Evolutionary conservation across 1,140 invertebrate species (phyloP), one percentile per base, ranked within the genome.

Genomic region (Lithobius niger): DNA sequence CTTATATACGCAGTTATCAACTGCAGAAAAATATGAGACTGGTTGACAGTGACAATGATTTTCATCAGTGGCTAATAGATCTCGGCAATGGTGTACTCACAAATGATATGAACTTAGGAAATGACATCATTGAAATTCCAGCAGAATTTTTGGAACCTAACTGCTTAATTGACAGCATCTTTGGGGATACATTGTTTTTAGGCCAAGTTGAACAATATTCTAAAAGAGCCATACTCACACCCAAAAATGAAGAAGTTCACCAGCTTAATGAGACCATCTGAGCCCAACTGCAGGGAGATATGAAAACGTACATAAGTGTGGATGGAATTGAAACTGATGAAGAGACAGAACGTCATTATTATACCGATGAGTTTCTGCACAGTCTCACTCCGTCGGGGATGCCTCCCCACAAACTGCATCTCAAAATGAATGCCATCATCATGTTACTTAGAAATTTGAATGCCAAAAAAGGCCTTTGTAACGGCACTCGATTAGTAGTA

Each of bases 1-100:
- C 24, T 25, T n/a, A 55, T 22, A 61, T 63, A 21, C 45, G 31
- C 10, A 40, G 10, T 18, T 13, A 13, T 40, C 31, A 18, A 13
- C 36, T 67, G 6, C 51, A 25, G n/a, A 26, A 58, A 50, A 65
- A 65, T 53, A 65, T 67, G 61, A n/a, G 64, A 45, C 50, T 61
- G 2, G 6, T 18, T 16, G 18, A 2, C 1, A 48, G 45, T 18
- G 42, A 59, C 36, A n/a, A n/a, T n/a, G n/a, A n/a, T n/a, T n/a
- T n/a, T n/a, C n/a, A n/a, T n/a, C n/a, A n/a, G n/a, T n/a, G 44
- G 45, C 21, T 65, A n/a, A 16, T 64, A n/a, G 16, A 59, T 43
- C 24, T 64, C 18, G 62, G 64, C 19, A 57, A 65, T 49, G 64
- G 63, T 26, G 27, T 28, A 42, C 10, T 13, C 10, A 40, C 31